phyloP scores from a whole-genome alignment of 2,113 vertebrate species.

The Leptocoma aspasia region DNA sequence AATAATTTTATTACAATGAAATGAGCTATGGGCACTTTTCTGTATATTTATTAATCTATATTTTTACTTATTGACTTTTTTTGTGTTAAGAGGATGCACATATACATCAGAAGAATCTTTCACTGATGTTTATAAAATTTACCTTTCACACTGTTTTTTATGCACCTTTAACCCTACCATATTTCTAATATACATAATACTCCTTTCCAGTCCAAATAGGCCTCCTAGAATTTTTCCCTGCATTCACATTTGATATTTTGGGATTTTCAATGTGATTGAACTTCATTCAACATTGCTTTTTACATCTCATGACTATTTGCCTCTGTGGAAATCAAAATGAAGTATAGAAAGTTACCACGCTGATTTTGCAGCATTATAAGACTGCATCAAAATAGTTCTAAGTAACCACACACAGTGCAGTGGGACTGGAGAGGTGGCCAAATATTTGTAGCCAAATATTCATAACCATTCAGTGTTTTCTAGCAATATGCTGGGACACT shows the following conservation, averaged over 20 bases:
- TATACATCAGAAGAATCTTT: neutral
- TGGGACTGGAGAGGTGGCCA: neutral
- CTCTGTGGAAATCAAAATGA: neutral
- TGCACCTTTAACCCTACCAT: accelerated
- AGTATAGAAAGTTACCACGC: neutral
- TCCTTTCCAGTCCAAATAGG: neutral
- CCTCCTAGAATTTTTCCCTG: neutral
- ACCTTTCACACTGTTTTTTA: neutral
- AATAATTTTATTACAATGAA: neutral
- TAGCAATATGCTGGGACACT: neutral
- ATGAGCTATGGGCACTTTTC: neutral
- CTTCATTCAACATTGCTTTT: neutral
- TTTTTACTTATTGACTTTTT: neutral
- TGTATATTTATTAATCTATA: neutral
- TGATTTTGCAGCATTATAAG: neutral
- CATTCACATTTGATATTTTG: neutral
- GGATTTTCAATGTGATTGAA: neutral
- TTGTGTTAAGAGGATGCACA: accelerated
- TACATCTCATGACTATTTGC: neutral
- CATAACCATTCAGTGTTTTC: neutral
- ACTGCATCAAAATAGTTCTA: neutral
- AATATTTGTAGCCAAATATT: neutral
- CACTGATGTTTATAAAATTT: neutral
- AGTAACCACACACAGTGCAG: slow-evolving; percentile 22
- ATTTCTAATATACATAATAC: neutral